These are phyloP conservation scores for Rallus crepitans DNA, from an alignment of 2,797 vertebrate genomes.

Conservation along the genomic window DNA sequence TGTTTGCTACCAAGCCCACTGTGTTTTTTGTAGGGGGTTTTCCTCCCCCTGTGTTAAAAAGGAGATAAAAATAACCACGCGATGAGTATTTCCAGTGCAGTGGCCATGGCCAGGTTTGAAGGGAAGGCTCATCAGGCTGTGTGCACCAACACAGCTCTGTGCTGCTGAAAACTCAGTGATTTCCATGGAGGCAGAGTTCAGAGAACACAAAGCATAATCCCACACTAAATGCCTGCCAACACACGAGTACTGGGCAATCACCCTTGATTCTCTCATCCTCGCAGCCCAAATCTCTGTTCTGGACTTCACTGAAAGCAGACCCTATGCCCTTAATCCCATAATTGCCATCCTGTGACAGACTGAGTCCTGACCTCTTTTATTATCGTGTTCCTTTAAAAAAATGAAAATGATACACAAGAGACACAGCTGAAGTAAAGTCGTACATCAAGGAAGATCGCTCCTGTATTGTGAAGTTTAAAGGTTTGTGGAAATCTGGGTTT, in stretches of 20 bases:
- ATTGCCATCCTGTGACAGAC: neutral
- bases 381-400: conserved; percentile 68
- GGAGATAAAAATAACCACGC: neutral
- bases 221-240: neutral
- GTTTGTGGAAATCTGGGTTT: neutral
- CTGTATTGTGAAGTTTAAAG: conserved; percentile 49
- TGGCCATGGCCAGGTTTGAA: neutral
- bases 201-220: neutral
- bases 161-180: neutral
- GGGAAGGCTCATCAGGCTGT: neutral
- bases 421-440: conserved; percentile 43
- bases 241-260: neutral
- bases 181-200: neutral
- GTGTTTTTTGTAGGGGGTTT: neutral
- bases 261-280: neutral
- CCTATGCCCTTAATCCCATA: neutral
- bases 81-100: too few species aligned
- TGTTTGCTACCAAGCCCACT: neutral
- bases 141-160: neutral
- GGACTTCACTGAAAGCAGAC: neutral
- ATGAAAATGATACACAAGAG: conserved; percentile 47
- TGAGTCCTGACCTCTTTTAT: conserved; percentile 48
- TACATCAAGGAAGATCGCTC: neutral
- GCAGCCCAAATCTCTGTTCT: neutral
- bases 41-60: neutral